Evolutionary conservation across 1,140 invertebrate species (phyloP).

Genomic region (Lordiphosa collinella): DNA sequence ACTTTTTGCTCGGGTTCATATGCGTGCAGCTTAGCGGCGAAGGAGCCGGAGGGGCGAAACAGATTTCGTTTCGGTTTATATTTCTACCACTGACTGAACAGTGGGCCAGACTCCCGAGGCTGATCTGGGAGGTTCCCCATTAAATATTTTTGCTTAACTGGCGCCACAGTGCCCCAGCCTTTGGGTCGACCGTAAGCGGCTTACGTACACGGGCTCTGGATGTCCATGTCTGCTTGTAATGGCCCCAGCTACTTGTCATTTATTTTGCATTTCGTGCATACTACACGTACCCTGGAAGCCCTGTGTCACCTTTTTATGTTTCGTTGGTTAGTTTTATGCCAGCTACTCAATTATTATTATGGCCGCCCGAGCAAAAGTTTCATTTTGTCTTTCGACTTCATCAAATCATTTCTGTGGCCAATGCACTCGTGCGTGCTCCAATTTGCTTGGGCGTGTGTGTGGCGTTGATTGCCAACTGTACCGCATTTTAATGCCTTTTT

Average conservation of each 20-base stretch:
- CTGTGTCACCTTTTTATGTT: constrained; percentile 2
- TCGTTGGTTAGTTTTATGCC: constrained; percentile 20
- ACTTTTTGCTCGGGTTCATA: constrained; percentile 66
- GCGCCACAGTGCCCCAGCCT: not conserved
- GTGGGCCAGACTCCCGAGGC: not conserved
- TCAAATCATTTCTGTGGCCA: constrained; percentile 67
- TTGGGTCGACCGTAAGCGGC: constrained; percentile 56
- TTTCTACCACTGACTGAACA: constrained; percentile 22
- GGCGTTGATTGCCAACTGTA: constrained; percentile 50
- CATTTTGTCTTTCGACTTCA: constrained; percentile 14
- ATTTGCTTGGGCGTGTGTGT: constrained; percentile 51
- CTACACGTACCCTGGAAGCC: not conserved
- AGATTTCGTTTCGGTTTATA: constrained; percentile 50
- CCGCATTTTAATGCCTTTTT: constrained; percentile 53
- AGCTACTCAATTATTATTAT: constrained; percentile 71
- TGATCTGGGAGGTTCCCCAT: no score
- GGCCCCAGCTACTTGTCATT: constrained; percentile 16
- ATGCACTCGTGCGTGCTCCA: constrained; percentile 66
- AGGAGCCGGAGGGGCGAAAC: constrained; percentile 30
- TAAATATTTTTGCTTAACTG: constrained; percentile 1
- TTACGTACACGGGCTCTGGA: constrained; percentile 58
- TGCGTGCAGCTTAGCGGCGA: constrained; percentile 65
- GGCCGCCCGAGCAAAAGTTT: constrained; percentile 50
- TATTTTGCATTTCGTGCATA: constrained; percentile 55
- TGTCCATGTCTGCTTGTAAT: constrained; percentile 48